Base-by-base conservation (phyloP, 2,113 vertebrate species). In the Pterocles orientalis region DNA sequence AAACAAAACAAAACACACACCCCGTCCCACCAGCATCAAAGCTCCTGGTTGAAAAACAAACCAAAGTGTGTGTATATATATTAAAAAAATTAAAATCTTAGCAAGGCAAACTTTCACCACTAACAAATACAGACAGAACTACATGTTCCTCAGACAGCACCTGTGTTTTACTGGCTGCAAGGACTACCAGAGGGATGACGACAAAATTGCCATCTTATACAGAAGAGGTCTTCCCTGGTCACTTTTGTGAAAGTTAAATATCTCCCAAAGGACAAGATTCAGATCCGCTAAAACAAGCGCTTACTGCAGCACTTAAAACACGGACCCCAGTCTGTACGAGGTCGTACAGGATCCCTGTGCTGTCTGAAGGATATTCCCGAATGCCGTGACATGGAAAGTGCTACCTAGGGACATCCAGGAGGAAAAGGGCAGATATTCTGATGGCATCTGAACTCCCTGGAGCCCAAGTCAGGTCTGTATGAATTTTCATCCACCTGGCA, bases 321-420 rank as follows among this genome's bases (percentile, higher is more conserved):
- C 2, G 3, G n/a, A 16, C 7, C 10, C 2, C 61, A 39, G 23
- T n/a, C 39, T n/a, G 8, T 71, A 51, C 17, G 60, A 71, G 79
- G 62, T 5, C 45, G 62, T 20, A 19, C 13, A 17, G 7, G 7
- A 71, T 54, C 10, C 50, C 36, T 16, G 6, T 61, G 24, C 14
- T 41, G 6, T 28, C 41, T 18, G n/a, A 73, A 70, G 14, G 21
- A 56, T 31, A 61, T 18, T 48, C 41, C 45, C 12, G 45, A 70
- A n/a, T 24, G 3, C 7, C 47, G 78, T 62, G 33, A 53, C n/a
- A 12, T 4, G 24, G 10, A 91, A 1, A 50, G 3, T 0, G 1
- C 12, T 48, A 57, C 6, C 26, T 33, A 8, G 5, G n/a, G 36
- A 48, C 16, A 76, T 13, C 14, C 57, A 56, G 24, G 26, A 79